Base-by-base conservation (phyloP, 2,888 invertebrate genomes). In the Ypsolopha sequella region DNA sequence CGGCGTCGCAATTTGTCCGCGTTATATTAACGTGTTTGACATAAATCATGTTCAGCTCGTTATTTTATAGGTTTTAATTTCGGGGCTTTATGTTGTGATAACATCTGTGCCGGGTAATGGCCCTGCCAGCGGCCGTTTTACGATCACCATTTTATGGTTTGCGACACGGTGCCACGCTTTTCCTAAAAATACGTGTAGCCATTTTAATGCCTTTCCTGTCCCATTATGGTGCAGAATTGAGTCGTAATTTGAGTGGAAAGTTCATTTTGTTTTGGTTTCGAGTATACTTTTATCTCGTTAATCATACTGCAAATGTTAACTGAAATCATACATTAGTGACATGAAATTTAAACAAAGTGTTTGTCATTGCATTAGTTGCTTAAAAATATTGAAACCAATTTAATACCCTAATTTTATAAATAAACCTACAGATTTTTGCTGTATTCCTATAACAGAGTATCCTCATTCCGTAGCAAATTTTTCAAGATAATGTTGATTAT, bases 21-120 rank as follows among this genome's bases (percentile, higher is more conserved):
- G 65, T 64, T 59, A 70, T 61, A 62, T 58, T 58, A 56, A 58
- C 64, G 65, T 58, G 62, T 64, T 62, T 61, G 66, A 66, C 64
- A 71, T 80, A 78, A 77, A 80, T 78, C 76, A 78, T 67, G 69
- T 62, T 61, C 64, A 59, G 61, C 61, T 66, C 73, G 73, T 77
- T 80, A 79, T 77, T 80, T 81, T 80, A 70, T 68, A 65, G 66
- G 73, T 77, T 78, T 80, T 78, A 80, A 78, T 79, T 79, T 78
- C 60, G 79, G 70, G 68, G 63, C 76, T 81, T 81, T 81, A 81
- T 77, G 76, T 75, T 68, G 76, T 74, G 80, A 80, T 79, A 80
- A 80, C 79, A 80, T 79, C 76, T 78, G 79, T 38, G 53, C 51
- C 45, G 68, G 68, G 61, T 76, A 73, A 80, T 73, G 69, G 71